Base-by-base conservation (phyloP, 1,140 invertebrate species). In the Augochlora pura region DNA sequence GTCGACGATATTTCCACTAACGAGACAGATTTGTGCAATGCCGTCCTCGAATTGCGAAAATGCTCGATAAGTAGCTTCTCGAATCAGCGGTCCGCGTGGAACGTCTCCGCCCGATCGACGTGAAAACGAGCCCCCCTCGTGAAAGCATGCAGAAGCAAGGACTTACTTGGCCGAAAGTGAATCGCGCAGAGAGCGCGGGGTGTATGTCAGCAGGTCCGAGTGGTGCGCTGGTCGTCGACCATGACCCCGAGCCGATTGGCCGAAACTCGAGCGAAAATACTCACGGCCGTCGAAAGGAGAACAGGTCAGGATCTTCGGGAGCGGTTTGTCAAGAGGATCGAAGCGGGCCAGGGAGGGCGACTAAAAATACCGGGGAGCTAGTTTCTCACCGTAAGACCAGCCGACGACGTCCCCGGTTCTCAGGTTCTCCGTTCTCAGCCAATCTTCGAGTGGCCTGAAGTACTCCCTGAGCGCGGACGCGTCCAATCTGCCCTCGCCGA, bases 381-480 rank as follows among this genome's bases (percentile, higher is more conserved):
- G 12, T 72, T 63, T 81, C 86, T 92, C 87, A 94, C 94, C 96
- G 87, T 97, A 97, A 77, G 95, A 95, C 97, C 97, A 98, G 27
- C 97, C 97, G 9, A 97, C 94, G 79, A 95, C 95, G 88, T 97
- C 96, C 27, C 95, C 95, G 16, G 96, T 97, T 69, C 96, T 93
- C 0, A 97, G 91, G 89, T 97, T 97, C 88, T 98, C 97, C 82
- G 95, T 95, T 57, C 96, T 94, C 67, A 99, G 93, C 97, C 97
- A 99, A 32, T 98, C 96, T 87, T 97, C 96, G 8, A 99, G 93
- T 0, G 98, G 98, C 23, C 95, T 93, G 94, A 99, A 99, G 92
- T 98, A 99, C 88, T 99, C 97, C 63, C 97, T 91, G n/a, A 99
- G 91, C 0, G 98, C 97, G 49, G 94, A 94, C 21, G 97, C 96